Percentiles rank a stretch among this genome's conserved stretches.
Evolutionary conservation across 2,113 vertebrate species (phyloP).

Genomic region (Camelus bactrianus): DNA sequence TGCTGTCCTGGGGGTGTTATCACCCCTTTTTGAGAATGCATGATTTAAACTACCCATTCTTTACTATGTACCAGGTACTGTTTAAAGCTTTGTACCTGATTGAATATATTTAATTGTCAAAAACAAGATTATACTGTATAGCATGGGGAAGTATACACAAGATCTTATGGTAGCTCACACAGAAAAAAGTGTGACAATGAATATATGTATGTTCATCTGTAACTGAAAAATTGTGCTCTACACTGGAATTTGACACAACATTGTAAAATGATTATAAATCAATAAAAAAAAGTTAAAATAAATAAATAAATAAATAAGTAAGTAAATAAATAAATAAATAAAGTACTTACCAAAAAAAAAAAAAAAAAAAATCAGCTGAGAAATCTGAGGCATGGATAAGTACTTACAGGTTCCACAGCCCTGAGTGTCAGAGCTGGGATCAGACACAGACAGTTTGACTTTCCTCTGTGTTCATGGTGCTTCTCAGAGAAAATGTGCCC

Average conservation of each 20-base stretch:
- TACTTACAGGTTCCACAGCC: background rate
- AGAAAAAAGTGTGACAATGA: too few relatives aligned
- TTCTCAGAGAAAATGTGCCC: constrained; percentile 33
- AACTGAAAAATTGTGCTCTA: too few relatives aligned
- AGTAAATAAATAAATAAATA: too few relatives aligned
- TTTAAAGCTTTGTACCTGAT: background rate
- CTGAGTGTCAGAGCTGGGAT: background rate
- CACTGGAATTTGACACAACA: too few relatives aligned
- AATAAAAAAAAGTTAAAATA: too few relatives aligned
- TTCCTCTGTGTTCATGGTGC: background rate
- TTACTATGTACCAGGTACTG: background rate
- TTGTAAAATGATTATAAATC: too few relatives aligned
- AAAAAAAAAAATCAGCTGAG: background rate
- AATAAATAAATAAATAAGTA: too few relatives aligned
- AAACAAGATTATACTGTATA: too few relatives aligned
- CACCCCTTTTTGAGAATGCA: background rate
- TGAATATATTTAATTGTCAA: background rate
- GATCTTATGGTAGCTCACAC: too few relatives aligned
- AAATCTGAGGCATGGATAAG: background rate
- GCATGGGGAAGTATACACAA: too few relatives aligned
- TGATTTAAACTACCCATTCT: background rate
- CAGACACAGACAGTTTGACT: fast-evolving
- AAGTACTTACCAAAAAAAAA: too few relatives aligned
- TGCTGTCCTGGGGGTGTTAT: background rate
- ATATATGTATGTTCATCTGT: too few relatives aligned